Evolutionary conservation across 1,140 invertebrate genomes (phyloP), one percentile per base, ranked within the genome.

Genomic region (Adoxophyes honmai): DNA sequence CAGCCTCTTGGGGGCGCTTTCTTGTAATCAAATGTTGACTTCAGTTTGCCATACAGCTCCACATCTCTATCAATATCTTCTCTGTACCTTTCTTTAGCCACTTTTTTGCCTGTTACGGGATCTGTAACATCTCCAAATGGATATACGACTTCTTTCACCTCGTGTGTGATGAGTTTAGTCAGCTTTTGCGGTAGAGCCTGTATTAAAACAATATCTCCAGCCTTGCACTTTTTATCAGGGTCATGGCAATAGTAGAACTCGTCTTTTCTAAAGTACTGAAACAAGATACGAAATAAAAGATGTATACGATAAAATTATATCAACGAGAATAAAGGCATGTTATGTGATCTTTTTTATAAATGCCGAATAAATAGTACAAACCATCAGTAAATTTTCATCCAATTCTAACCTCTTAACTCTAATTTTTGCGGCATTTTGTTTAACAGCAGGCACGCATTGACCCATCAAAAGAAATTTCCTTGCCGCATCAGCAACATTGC

Each of bases 61-160:
- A 90, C 91, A 39, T 91, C 81, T 75, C 90, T 90, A 37, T 95
- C 93, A 42, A 96, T 91, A 57, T 95, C 90, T 34, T 96, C 94
- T 72, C 96, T 92, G 67, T 95, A 97, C 70, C 90, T 89, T 53
- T 90, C 91, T 38, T 89, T 92, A 1, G 94, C 91, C 54, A 94
- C 92, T 84, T 95, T 95, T 76, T 96, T 96, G 18, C 94, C 94
- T 64, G 94, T 95, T 16, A 97, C 84, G 28, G 96, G 96, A 88
- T 96, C 95, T 38, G 92, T 94, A 13, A 96, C 88, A 89, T 97
- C 95, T 62, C 96, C 96, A 63, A 93, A 88, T 13, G 94, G 93
- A 85, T 95, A 95, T 16, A 97, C 91, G 10, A 97, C 91, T 79
- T 96, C 92, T 70, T 95, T 89, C 0, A 97, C 91, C 87, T 93